Evolutionary conservation across 2,113 vertebrate species (phyloP).

Genomic region (Triplophysa tibetana): DNA sequence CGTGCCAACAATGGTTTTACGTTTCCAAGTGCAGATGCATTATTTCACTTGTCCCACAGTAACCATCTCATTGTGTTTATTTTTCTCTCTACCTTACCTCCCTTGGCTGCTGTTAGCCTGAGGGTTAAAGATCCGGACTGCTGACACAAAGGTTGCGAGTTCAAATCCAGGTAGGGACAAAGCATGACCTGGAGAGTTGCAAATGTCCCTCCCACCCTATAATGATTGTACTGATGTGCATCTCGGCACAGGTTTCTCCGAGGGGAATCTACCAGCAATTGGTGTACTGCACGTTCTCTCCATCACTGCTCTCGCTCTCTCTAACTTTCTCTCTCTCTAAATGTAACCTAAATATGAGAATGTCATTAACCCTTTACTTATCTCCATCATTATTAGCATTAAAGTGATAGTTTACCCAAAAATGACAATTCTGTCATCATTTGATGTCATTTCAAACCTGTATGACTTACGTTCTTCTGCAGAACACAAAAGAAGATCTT

Average conservation of each 20-base stretch:
- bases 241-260: conserved; percentile 63
- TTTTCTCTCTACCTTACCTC: not conserved
- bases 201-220: conserved; percentile 60
- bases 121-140: not conserved
- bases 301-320: not conserved
- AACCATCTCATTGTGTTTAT: conserved; percentile 1
- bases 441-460: no score
- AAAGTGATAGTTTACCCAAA: no score
- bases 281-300: not conserved
- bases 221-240: conserved; percentile 46
- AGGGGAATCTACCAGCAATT: not conserved
- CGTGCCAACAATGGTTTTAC: conserved; percentile 7
- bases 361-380: not conserved
- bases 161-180: conserved; percentile 26
- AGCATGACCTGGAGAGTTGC: conserved; percentile 5
- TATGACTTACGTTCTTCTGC: no score
- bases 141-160: not conserved
- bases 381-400: not conserved
- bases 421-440: no score
- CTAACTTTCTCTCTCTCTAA: conserved; percentile 17
- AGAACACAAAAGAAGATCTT: no score
- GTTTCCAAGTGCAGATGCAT: not conserved
- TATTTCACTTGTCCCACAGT: not conserved
- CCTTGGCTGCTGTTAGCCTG: conserved; percentile 9
- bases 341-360: conserved; percentile 16